Percentiles rank a stretch among this genome's conserved stretches.
Evolutionary conservation across 2,888 invertebrate genomes (phyloP).

Genomic region (Dryococelus australis): DNA sequence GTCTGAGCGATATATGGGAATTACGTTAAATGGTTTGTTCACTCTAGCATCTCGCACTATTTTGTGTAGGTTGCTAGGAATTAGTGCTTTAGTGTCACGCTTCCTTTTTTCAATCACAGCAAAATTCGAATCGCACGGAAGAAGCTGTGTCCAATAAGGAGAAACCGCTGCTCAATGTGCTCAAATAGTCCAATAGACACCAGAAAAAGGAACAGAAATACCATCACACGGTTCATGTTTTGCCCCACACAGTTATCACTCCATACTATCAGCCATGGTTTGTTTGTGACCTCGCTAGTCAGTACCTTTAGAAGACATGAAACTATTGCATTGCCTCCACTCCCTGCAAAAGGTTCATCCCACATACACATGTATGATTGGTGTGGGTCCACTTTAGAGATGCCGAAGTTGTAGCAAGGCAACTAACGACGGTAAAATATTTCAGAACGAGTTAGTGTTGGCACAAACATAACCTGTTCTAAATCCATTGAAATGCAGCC

Average conservation of each 20-base stretch:
- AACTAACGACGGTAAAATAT: slow-evolving; percentile 53
- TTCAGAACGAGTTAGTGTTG: slow-evolving; percentile 51
- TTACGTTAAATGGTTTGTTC: slow-evolving; percentile 7
- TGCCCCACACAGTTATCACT: neutral
- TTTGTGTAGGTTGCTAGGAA: neutral
- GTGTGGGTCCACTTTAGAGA: slow-evolving; percentile 48
- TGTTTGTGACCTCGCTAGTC: neutral
- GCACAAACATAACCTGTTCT: slow-evolving; percentile 52
- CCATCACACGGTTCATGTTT: neutral
- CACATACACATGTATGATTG: slow-evolving; percentile 49
- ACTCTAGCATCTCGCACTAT: neutral
- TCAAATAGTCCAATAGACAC: slow-evolving; percentile 13
- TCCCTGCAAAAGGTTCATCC: slow-evolving; percentile 48
- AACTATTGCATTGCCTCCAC: slow-evolving; percentile 48
- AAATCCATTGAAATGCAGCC: slow-evolving; percentile 49
- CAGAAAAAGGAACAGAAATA: slow-evolving; percentile 6
- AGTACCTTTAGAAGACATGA: slow-evolving; percentile 20
- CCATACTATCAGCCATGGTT: neutral
- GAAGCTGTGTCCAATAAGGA: neutral
- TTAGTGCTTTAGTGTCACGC: neutral
- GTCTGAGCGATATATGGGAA: neutral
- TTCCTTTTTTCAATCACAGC: neutral
- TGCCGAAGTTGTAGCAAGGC: slow-evolving; percentile 49
- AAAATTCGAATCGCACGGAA: slow-evolving; percentile 21
- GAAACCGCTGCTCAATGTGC: neutral